These are phyloP conservation scores for Pteronotus mesoamericanus DNA, from an alignment of 2,797 vertebrate genomes.

Conservation along the genomic window DNA sequence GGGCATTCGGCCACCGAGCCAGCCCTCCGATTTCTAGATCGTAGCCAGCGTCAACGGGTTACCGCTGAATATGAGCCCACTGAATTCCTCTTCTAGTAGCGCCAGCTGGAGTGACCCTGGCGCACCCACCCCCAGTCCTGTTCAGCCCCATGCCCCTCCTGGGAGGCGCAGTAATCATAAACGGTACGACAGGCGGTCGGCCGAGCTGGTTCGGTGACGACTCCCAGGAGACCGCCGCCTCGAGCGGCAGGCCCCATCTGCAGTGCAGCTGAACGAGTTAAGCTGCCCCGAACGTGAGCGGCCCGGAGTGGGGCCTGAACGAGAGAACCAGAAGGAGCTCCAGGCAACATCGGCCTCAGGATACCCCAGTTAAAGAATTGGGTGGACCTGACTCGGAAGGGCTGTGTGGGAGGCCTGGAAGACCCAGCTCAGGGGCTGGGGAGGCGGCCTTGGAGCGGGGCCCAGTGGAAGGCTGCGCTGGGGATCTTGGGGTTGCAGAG, in stretches of 20 bases:
- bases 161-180: constrained; percentile 47
- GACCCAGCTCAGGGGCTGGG: not conserved
- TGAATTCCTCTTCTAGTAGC: not conserved
- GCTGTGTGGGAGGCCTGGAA: not conserved
- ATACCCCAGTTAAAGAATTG: not conserved
- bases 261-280: constrained; percentile 67
- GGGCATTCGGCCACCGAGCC: not conserved
- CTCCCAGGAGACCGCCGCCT: constrained; percentile 50
- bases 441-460: not conserved
- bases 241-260: constrained; percentile 62
- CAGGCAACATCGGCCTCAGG: not conserved
- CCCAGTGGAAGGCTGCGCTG: not conserved
- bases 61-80: not conserved
- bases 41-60: not conserved
- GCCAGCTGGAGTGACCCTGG: not conserved
- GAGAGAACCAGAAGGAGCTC: constrained; percentile 19
- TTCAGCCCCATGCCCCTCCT: not conserved
- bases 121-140: not conserved
- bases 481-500: not conserved
- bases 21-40: not conserved
- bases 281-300: constrained; percentile 27
- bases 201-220: constrained; percentile 47
- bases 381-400: not conserved
- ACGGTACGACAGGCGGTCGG: constrained; percentile 7
- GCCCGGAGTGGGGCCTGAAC: not conserved